Percentiles rank a stretch among this genome's conserved stretches.
Evolutionary conservation across 2,113 vertebrate genomes (phyloP).

Genomic region (Myxocyprinus asiaticus): DNA sequence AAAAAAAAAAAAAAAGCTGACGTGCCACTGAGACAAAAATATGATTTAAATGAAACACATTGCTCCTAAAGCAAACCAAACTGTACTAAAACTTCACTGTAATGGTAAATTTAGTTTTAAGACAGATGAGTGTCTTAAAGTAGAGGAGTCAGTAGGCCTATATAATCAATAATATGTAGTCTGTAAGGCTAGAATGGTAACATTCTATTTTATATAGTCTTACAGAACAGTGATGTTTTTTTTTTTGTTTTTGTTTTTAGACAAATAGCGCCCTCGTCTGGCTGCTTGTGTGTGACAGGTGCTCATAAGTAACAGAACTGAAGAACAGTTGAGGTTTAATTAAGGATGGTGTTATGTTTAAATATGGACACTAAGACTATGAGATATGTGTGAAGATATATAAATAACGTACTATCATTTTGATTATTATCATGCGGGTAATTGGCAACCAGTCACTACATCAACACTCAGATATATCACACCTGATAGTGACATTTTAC

Average conservation of each 20-base stretch:
- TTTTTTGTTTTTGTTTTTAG: neutral
- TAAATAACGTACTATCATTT: too few relatives aligned
- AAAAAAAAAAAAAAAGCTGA: neutral
- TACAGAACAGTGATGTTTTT: too few relatives aligned
- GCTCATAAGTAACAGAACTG: neutral
- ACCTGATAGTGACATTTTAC: too few relatives aligned
- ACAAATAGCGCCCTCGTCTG: constrained; percentile 71
- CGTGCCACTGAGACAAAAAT: neutral
- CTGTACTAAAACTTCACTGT: neutral
- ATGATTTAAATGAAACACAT: neutral
- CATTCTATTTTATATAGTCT: neutral
- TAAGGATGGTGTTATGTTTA: neutral
- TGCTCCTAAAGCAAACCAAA: neutral
- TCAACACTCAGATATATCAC: too few relatives aligned
- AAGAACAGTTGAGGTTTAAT: constrained; percentile 51
- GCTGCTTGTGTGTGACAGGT: constrained; percentile 38
- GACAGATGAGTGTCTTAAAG: too few relatives aligned
- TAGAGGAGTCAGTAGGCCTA: too few relatives aligned
- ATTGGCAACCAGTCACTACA: too few relatives aligned
- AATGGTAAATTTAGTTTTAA: neutral
- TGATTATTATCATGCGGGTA: too few relatives aligned
- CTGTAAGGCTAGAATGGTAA: neutral
- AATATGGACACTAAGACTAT: neutral
- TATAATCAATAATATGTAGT: neutral
- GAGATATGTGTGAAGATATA: neutral